Base-by-base conservation (phyloP, 2,113 vertebrate genomes). In the Cygnus buccinator region DNA sequence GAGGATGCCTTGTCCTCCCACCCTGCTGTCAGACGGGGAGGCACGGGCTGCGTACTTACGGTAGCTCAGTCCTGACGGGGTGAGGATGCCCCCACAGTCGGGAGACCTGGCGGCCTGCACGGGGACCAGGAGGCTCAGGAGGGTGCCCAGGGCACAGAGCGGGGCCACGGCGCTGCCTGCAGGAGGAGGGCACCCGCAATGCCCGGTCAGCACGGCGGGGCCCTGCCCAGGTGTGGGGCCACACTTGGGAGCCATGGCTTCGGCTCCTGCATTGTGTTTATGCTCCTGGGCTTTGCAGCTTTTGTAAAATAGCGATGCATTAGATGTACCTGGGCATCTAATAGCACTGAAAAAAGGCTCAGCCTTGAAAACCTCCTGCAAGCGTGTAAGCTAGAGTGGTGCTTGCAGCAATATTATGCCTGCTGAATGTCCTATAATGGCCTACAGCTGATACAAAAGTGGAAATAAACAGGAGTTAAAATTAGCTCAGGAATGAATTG, bases 181-280 rank as follows among this genome's bases (percentile, higher is more conserved):
- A 54, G 33, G n/a, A 43, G 10, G 26, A 72, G 23, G 23, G 5
- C 26, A 37, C 9, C 33, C 11, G 0, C 10, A 13, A 63, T 84
- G 25, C 44, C 11, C 0, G 6, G 46, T 78, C 54, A 83, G 54
- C 43, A 17, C 4, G 2, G 13, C 0, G 0, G 4, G 44, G 14
- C 25, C 17, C 55, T 44, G 43, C 48, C 21, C 16, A 2, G 67
- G 13, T 13, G 4, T 0, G 0, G 44, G 76, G 19, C 50, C 46
- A 28, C 0, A 3, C 28, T 70, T 1, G 3, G 31, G 31, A 44
- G 62, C 66, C 13, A 15, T 1, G 7, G 44, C 20, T 9, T 46
- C 1, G 6, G 3, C 33, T 57, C 39, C 46, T 4, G 3, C 11
- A 4, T 0, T 0, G 1, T 0, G 1, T 35, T 7, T 39, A 35